Evolutionary conservation across 2,888 invertebrate species (phyloP).

Genomic region (Meganola albula): DNA sequence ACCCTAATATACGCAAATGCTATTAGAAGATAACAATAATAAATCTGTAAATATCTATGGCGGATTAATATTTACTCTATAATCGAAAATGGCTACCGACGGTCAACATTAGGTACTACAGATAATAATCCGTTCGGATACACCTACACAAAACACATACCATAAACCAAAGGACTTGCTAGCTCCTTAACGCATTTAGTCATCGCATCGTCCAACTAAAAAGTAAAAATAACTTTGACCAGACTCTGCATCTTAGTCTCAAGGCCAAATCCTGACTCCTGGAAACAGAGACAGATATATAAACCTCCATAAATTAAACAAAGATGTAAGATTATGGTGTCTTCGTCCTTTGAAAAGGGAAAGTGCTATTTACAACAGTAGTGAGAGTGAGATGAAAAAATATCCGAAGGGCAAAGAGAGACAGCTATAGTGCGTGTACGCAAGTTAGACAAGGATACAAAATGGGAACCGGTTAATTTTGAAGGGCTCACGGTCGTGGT

Average conservation of each 20-base stretch:
- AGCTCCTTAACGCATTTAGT: slow-evolving; percentile 68
- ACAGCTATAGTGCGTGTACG: slow-evolving; percentile 26
- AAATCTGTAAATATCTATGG: too few relatives aligned
- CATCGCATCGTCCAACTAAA: slow-evolving; percentile 73
- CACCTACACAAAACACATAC: slow-evolving; percentile 31
- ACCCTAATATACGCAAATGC: too few relatives aligned
- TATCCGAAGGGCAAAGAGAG: slow-evolving; percentile 59
- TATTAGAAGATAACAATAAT: too few relatives aligned
- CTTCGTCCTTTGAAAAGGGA: slow-evolving; percentile 78
- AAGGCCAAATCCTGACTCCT: slow-evolving; percentile 70
- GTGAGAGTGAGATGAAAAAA: slow-evolving; percentile 76
- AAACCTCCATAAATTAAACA: slow-evolving; percentile 18
- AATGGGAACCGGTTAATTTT: slow-evolving; percentile 72
- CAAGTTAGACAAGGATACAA: slow-evolving; percentile 34
- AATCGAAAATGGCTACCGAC: slow-evolving; percentile 28
- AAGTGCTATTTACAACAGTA: slow-evolving; percentile 66
- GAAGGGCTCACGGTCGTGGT: slow-evolving; percentile 67
- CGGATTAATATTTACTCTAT: slow-evolving; percentile 13
- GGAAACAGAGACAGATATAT: slow-evolving; percentile 39
- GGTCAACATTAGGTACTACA: slow-evolving; percentile 28
- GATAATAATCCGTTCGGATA: slow-evolving; percentile 29
- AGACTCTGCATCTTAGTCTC: slow-evolving; percentile 68
- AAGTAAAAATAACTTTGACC: slow-evolving; percentile 73
- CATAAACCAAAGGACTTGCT: slow-evolving; percentile 35
- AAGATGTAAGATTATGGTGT: slow-evolving; percentile 42